Base-by-base conservation (phyloP, 2,113 vertebrate species). In the Urocynchramus pylzowi region DNA sequence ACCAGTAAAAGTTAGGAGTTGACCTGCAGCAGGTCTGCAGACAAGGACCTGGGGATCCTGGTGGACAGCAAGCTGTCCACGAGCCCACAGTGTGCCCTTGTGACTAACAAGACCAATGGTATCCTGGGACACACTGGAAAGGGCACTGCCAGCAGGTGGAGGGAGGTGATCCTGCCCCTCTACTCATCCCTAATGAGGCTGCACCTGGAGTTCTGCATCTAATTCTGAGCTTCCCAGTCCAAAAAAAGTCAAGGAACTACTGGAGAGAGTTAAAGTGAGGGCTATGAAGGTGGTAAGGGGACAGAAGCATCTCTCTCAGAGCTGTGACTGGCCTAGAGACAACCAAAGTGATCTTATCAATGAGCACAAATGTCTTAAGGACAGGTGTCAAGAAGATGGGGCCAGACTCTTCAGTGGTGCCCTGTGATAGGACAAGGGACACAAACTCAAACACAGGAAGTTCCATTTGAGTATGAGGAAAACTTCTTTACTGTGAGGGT, bases 321-420 rank as follows among this genome's bases (percentile, higher is more conserved):
- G 13, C 10, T 27, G 11, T 30, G 52, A 60, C 39, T 47, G 1
- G n/a, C 41, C n/a, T 47, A 47, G 20, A 61, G 53, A 60, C 33
- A n/a, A 68, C 4, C 0, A 0, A 82, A 27, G 6, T 17, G 14
- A 35, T 61, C 28, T 31, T 47, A 68, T 13, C 24, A 54, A 18
- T 60, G n/a, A 0, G 2, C 22, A 52, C 24, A 68, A 47, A 13
- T 41, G 53, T 10, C 24, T 47, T 31, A 54, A 41, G 53, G 39
- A 41, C 6, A n/a, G 11, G 14, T 19, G 21, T 27, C 54, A 54
- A 61, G 21, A 68, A n/a, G n/a, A 27, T 53, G 28, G 53, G 7
- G 10, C 13, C 33, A 65, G 45, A 82, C 16, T 39, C 18, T 74
- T 22, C 53, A 47, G 24, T 37, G 24, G 24, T 27, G 26, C 11